These are phyloP conservation scores for Hypercompe scribonia DNA, from an alignment of 2,888 invertebrate genomes.

Conservation along the genomic window DNA sequence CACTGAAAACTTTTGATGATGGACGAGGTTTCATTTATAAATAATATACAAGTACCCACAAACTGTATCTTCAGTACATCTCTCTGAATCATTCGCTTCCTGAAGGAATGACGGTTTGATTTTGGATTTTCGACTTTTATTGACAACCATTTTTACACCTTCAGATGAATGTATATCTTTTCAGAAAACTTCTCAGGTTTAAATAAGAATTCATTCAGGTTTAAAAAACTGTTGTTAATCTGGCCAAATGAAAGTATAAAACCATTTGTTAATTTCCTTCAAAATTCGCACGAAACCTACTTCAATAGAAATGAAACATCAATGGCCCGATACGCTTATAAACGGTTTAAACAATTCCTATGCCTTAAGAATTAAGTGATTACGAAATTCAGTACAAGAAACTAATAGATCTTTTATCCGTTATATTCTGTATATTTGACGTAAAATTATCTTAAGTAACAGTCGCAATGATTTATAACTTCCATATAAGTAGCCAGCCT, in stretches of 20 bases:
- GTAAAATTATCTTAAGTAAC: not conserved
- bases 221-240: not conserved
- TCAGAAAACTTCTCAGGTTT: not conserved
- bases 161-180: not conserved
- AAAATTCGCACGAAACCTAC: constrained; percentile 7
- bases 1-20: not conserved
- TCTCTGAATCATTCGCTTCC: not conserved
- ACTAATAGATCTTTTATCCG: not conserved
- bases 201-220: not conserved
- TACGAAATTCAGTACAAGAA: not conserved
- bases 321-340: not conserved
- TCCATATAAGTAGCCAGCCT: not conserved
- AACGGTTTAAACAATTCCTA: not conserved
- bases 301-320: not conserved
- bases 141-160: not conserved
- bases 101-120: not conserved
- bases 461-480: not conserved
- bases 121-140: not conserved
- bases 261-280: too few species aligned
- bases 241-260: constrained; percentile 3
- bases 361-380: not conserved
- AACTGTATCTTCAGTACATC: not conserved
- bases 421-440: not conserved
- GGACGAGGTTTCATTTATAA: not conserved
- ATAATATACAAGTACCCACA: not conserved